A percentile compares a stretch with the other conserved stretches of the same genome.
These are phyloP conservation scores for Tenrec ecaudatus DNA, from an alignment of 2,113 vertebrate species.

Conservation along the genomic window DNA sequence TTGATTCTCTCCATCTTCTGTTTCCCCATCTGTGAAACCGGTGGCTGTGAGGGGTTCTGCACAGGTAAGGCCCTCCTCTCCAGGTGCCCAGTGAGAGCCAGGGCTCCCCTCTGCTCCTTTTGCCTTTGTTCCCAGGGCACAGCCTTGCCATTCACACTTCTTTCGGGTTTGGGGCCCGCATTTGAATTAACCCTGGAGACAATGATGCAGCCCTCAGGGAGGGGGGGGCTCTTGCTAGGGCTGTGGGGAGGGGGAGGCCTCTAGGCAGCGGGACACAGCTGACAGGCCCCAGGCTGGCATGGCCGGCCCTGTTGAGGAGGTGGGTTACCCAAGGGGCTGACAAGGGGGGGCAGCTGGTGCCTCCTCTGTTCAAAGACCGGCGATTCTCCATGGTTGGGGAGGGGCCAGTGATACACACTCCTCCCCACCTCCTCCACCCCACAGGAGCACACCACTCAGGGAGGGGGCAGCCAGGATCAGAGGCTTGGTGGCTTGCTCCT, in stretches of 20 bases:
- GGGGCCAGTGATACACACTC: not conserved
- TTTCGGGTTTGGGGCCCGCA: not conserved
- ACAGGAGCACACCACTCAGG: conserved; percentile 23
- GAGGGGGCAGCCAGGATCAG: conserved; percentile 35
- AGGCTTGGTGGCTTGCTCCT: conserved; percentile 26
- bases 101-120: not conserved
- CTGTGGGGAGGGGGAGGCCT: not conserved
- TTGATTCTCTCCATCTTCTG: not conserved
- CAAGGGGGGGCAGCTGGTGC: conserved; percentile 75
- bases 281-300: conserved; percentile 78
- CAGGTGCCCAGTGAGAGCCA: not conserved
- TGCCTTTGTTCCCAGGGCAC: not conserved
- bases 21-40: conserved; percentile 29
- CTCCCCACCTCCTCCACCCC: not conserved
- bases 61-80: not conserved
- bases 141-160: rapidly evolving
- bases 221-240: not conserved
- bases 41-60: no score
- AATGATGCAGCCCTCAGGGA: conserved; percentile 46
- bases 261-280: conserved; percentile 68
- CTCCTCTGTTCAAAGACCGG: conserved; percentile 71
- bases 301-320: conserved; percentile 13
- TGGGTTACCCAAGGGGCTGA: conserved; percentile 41
- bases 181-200: conserved; percentile 64
- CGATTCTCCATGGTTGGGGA: conserved; percentile 75